phyloP scores from a whole-genome alignment of 2,888 invertebrate genomes.

The Cheilosia soror region DNA sequence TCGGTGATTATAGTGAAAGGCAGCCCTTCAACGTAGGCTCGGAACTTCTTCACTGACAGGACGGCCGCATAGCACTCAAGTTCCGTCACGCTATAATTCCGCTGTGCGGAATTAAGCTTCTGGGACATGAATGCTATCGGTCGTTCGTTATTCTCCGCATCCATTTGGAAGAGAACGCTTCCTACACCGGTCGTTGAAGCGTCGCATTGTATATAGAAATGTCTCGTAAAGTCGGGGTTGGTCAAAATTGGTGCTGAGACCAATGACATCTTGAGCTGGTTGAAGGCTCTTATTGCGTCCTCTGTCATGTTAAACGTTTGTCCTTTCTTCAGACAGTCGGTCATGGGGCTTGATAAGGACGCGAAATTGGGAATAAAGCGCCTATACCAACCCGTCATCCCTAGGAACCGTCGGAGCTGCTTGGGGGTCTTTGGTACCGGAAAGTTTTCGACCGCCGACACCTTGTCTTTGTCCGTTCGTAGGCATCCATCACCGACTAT shows the following conservation, averaged over 20 bases:
- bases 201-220: no score
- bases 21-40: no score
- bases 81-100: no score
- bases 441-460: no score
- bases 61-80: no score
- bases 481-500: conserved; percentile 35
- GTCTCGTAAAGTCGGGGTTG: no score
- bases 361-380: neutral
- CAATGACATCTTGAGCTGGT: conserved; percentile 17
- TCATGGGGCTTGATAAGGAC: neutral
- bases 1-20: conserved; percentile 24
- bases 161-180: neutral
- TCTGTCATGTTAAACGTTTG: neutral
- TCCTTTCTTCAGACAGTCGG: conserved; percentile 15
- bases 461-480: no score
- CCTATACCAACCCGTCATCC: neutral
- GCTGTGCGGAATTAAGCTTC: no score
- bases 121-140: no score
- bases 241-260: neutral
- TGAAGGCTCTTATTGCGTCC: conserved; percentile 27
- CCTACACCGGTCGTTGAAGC: no score
- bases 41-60: no score
- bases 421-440: no score
- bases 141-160: neutral
- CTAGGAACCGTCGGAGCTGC: conserved; percentile 7